Evolutionary conservation across 2,888 invertebrate species (phyloP).

Genomic region (Drosophila paramelanica): DNA sequence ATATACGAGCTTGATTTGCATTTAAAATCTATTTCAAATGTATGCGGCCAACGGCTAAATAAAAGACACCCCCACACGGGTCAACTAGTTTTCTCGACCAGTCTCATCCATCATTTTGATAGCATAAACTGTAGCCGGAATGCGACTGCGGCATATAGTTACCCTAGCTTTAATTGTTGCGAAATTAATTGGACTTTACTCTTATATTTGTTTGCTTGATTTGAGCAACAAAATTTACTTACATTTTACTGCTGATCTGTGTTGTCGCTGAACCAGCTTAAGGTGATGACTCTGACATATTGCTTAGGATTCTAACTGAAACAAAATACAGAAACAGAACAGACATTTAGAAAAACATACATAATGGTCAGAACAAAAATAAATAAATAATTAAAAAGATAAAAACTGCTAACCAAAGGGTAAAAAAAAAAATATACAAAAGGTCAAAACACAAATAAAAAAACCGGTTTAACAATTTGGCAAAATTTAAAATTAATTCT

Average conservation of each 20-base stretch:
- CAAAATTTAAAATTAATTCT: constrained; percentile 42
- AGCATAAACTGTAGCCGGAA: constrained; percentile 43
- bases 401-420: constrained; percentile 57
- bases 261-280: constrained; percentile 51
- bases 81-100: constrained; percentile 70
- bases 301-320: constrained; percentile 59
- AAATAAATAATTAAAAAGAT: constrained; percentile 61
- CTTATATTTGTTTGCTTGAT: constrained; percentile 17
- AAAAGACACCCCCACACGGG: constrained; percentile 60
- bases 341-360: constrained; percentile 35
- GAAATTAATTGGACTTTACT: constrained; percentile 57
- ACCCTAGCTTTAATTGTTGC: constrained; percentile 46
- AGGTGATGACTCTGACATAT: constrained; percentile 59
- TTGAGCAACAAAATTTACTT: constrained; percentile 49
- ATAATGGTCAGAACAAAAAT: constrained; percentile 46
- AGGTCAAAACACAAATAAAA: constrained; percentile 60
- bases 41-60: constrained; percentile 21
- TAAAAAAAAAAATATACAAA: constrained; percentile 43
- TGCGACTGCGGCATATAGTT: constrained; percentile 10
- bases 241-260: constrained; percentile 52
- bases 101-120: constrained; percentile 75
- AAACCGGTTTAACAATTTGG: constrained; percentile 66
- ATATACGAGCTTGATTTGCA: constrained; percentile 71
- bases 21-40: constrained; percentile 67
- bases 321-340: constrained; percentile 38